These are phyloP conservation scores for Brienomyrus brachyistius DNA, from an alignment of 2,113 vertebrate species.

Conservation along the genomic window DNA sequence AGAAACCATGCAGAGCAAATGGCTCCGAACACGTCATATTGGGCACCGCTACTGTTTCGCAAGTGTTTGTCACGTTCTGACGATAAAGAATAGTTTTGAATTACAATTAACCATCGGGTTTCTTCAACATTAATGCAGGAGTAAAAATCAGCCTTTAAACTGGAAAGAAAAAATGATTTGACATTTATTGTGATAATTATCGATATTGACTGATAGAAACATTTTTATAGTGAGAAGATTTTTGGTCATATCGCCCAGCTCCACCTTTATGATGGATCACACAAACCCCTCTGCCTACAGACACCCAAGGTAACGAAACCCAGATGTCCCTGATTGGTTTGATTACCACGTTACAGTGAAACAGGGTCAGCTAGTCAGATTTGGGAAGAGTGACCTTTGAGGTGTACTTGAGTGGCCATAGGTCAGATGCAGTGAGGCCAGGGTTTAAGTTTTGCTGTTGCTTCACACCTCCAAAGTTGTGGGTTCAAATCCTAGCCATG, in stretches of 20 bases:
- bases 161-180: not conserved
- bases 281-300: not conserved
- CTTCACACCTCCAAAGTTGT: not conserved
- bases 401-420: not conserved
- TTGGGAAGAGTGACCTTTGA: not conserved
- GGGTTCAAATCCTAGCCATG: not conserved
- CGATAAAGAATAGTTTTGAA: not conserved
- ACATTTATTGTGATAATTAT: not conserved
- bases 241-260: not conserved
- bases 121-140: not conserved
- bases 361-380: not conserved
- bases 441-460: not conserved
- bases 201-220: not conserved
- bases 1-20: not conserved
- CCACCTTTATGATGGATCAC: not conserved
- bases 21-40: not conserved
- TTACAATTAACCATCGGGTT: not conserved
- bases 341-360: not conserved
- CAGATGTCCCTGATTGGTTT: not conserved
- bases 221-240: not conserved
- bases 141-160: not conserved
- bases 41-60: not conserved
- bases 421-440: not conserved
- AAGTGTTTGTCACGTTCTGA: not conserved
- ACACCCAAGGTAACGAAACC: not conserved